Percentiles rank a stretch among this genome's conserved stretches.
phyloP scores from a whole-genome alignment of 2,113 vertebrate genomes.

The Pollimyrus isidori region DNA sequence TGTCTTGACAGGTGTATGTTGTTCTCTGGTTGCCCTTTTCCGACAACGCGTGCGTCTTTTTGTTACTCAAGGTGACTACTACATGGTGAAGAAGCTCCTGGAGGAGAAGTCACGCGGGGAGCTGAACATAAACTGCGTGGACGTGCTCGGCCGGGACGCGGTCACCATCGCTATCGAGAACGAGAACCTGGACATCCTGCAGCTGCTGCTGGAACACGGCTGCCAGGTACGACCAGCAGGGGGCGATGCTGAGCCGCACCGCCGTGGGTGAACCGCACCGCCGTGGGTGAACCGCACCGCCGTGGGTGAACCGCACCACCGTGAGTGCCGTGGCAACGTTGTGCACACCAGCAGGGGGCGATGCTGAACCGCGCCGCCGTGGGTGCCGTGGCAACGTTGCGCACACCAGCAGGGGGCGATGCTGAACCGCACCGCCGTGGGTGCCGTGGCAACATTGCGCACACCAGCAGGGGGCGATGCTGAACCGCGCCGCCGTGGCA shows the following conservation, averaged over 20 bases:
- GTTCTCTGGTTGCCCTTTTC: slow-evolving; percentile 34
- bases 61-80: slow-evolving; percentile 80
- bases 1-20: slow-evolving; percentile 52
- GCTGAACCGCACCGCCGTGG: background rate
- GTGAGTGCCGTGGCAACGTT: no score
- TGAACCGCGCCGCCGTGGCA: background rate
- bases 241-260: background rate
- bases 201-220: slow-evolving; percentile 89
- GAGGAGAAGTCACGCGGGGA: slow-evolving; percentile 85
- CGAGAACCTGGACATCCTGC: slow-evolving; percentile 92
- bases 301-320: background rate
- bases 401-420: background rate
- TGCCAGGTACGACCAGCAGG: slow-evolving; percentile 74
- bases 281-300: background rate
- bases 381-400: no score
- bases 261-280: background rate
- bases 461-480: background rate
- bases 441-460: no score
- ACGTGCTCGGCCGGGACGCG: slow-evolving; percentile 90
- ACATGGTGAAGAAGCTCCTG: slow-evolving; percentile 98
- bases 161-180: slow-evolving; percentile 96
- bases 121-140: slow-evolving; percentile 94
- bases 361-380: background rate
- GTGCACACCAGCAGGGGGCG: background rate
- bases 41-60: background rate